Evolutionary conservation across 2,113 vertebrate genomes (phyloP).

Genomic region (Sclerurus mexicanus): DNA sequence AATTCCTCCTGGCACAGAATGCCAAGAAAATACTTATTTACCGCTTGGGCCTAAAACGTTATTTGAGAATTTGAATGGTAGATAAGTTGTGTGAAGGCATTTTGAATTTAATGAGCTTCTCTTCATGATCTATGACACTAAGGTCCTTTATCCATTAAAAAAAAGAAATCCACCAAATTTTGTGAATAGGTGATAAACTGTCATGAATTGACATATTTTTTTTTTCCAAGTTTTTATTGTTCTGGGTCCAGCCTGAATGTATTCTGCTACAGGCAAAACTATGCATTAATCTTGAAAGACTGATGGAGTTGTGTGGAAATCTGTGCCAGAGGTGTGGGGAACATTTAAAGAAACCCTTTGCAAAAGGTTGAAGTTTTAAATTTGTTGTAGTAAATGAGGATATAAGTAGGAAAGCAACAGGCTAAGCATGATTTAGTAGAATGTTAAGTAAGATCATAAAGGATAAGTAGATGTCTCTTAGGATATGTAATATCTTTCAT

Average conservation of each 20-base stretch:
- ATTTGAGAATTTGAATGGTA: not conserved
- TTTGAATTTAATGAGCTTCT: not conserved
- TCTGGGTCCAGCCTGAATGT: slow-evolving; percentile 31
- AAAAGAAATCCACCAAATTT: not conserved
- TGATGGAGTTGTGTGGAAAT: not conserved
- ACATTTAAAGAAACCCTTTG: not conserved
- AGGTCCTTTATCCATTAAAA: not conserved
- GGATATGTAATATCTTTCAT: not conserved
- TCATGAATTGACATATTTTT: not conserved
- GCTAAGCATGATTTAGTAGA: slow-evolving; percentile 47
- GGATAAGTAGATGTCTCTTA: slow-evolving; percentile 51
- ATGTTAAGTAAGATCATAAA: slow-evolving; percentile 37
- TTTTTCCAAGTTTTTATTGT: slow-evolving; percentile 10
- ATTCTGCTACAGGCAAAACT: not conserved
- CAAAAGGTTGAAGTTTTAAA: slow-evolving; percentile 16
- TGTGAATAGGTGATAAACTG: not conserved
- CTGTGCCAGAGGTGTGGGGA: not conserved
- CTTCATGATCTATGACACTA: not conserved
- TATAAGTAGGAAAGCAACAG: slow-evolving; percentile 33
- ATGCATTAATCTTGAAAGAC: not conserved
- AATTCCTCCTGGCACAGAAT: not conserved
- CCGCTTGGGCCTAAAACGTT: not conserved
- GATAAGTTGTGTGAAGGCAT: not conserved
- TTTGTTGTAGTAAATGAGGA: slow-evolving; percentile 12
- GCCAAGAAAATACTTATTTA: not conserved